Conservation (phyloP, 1,140 invertebrate genomes). For the Pentalonia nigronervosa region DNA sequence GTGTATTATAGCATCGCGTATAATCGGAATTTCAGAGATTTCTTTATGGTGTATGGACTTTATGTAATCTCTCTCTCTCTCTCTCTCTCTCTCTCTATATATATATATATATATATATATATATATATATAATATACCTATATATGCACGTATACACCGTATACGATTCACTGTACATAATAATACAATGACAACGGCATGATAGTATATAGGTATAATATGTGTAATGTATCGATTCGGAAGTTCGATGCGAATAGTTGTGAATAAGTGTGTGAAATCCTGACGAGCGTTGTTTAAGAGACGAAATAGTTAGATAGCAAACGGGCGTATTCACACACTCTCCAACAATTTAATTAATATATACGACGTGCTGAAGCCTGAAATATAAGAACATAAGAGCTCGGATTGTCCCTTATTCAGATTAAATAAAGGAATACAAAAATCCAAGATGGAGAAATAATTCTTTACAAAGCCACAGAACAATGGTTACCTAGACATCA, state of each 20-base stretch:
- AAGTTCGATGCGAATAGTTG: neutral
- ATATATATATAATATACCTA: neutral
- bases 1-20: neutral
- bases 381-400: neutral
- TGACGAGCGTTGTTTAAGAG: neutral
- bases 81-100: too few relatives aligned
- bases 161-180: neutral
- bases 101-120: neutral
- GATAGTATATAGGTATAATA: neutral
- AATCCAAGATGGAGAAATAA: neutral
- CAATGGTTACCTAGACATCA: neutral
- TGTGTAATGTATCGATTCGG: neutral
- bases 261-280: neutral
- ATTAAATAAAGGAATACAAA: neutral
- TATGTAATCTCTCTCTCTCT: too few relatives aligned
- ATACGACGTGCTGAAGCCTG: neutral
- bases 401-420: neutral
- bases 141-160: too few relatives aligned
- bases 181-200: neutral
- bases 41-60: neutral
- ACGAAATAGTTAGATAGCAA: neutral
- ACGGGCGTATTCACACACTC: neutral
- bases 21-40: constrained; percentile 42
- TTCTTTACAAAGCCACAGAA: fast-evolving
- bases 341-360: neutral